Evolutionary conservation across 2,797 vertebrate species (phyloP).

Genomic region (Borostomias antarcticus): DNA sequence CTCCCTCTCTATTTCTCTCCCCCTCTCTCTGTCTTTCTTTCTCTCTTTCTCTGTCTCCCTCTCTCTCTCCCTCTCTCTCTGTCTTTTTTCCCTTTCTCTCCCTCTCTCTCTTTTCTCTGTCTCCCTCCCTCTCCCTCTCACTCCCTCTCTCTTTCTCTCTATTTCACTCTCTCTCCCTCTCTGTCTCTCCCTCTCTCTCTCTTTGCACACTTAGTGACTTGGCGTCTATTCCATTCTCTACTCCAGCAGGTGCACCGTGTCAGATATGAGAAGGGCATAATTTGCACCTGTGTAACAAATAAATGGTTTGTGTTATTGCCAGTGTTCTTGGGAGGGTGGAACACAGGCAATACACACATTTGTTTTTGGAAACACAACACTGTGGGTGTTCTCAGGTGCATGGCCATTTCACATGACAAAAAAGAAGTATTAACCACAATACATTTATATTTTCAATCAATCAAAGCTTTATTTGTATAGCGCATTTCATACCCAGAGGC

Average conservation of each 20-base stretch:
- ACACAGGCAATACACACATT: not conserved
- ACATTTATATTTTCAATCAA: too few species aligned
- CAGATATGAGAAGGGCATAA: conserved; percentile 1
- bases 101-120: too few species aligned
- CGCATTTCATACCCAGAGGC: too few species aligned
- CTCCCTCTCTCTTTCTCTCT: not conserved
- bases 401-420: too few species aligned
- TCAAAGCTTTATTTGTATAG: too few species aligned
- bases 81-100: too few species aligned
- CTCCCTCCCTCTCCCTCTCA: not conserved
- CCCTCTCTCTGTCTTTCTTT: too few species aligned
- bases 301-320: not conserved
- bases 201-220: not conserved
- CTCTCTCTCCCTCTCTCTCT: too few species aligned
- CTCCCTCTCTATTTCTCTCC: too few species aligned
- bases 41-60: too few species aligned
- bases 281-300: conserved; percentile 3
- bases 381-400: not conserved
- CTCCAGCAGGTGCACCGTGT: not conserved
- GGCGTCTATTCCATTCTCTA: not conserved
- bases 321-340: not conserved
- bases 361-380: not conserved
- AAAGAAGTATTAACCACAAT: too few species aligned
- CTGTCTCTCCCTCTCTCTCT: not conserved
- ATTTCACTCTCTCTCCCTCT: not conserved